Base-by-base conservation (phyloP, 2,888 invertebrate species). In the Cephus pygmeus region DNA sequence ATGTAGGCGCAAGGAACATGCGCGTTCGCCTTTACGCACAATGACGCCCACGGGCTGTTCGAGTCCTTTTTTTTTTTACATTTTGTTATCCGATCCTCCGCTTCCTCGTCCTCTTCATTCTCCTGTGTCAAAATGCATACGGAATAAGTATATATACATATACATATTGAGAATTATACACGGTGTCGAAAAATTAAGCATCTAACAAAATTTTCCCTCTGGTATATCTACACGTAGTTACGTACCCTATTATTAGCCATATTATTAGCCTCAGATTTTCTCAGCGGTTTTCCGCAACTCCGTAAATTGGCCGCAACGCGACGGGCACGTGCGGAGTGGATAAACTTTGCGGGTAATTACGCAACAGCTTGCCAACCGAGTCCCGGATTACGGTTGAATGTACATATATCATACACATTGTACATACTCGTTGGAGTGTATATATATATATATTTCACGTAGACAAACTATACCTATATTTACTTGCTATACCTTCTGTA, bases 271-370 rank as follows among this genome's bases (percentile, higher is more conserved):
- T 9, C 6, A 56, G 56, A 56, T 56, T 56, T 56, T 56, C 56
- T 56, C 56, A 23, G 56, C 56, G 56, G 56, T 23, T 56, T 56
- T 56, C 56, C 56, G 56, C 56, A 56, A 56, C 56, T 12, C 33
- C 71, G 77, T 68, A 75, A 77, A 79, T 69, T 73, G 77, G n/a
- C 76, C 15, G 78, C 79, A 80, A 83, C 77, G 79, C 79, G 79
- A 78, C 77, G n/a, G 79, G 80, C 79, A 79, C 82, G 83, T 82
- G 83, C 83, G 79, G 77, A 81, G 81, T 81, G 81, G 78, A 83
- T 83, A 83, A 83, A 83, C 83, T 81, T 76, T n/a, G 79, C 69
- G 76, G 75, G 76, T 75, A 78, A 76, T 76, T 71, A 71, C 71
- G 34, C 31, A 71, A 71, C 71, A 12, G 71, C 71, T 30, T 71